Evolutionary conservation across 2,113 vertebrate genomes (phyloP).

Genomic region (Hyaena hyaena): DNA sequence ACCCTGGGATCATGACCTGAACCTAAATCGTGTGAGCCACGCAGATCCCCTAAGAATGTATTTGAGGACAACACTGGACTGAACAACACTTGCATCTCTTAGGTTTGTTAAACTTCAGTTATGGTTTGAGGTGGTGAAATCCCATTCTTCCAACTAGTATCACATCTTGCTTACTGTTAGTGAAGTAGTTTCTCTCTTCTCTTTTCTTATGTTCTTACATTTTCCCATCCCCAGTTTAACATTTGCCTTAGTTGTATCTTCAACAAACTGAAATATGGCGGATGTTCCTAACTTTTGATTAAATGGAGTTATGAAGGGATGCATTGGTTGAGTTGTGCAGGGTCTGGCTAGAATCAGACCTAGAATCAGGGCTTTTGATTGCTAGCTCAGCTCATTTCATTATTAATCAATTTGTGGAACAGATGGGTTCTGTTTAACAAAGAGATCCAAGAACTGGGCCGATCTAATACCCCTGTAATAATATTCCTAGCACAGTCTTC

Average conservation of each 20-base stretch:
- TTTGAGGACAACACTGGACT: background rate
- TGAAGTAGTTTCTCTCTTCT: background rate
- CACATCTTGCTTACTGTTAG: background rate
- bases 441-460: background rate
- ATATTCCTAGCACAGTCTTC: background rate
- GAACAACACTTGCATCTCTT: background rate
- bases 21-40: too few relatives aligned
- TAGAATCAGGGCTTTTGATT: background rate
- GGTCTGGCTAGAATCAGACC: background rate
- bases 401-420: background rate
- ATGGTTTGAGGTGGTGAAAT: slow-evolving; percentile 37
- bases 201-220: background rate
- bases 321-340: background rate
- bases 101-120: slow-evolving; percentile 1
- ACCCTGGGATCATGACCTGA: too few relatives aligned
- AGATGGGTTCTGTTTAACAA: background rate
- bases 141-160: background rate
- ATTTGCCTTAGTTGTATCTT: slow-evolving; percentile 12
- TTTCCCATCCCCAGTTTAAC: background rate
- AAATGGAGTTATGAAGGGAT: background rate
- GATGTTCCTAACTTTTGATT: background rate
- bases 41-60: background rate
- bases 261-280: background rate
- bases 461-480: background rate
- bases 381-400: background rate